Evolutionary conservation across 1,140 invertebrate species (phyloP).

Genomic region (Caenorhabditis briggsae): DNA sequence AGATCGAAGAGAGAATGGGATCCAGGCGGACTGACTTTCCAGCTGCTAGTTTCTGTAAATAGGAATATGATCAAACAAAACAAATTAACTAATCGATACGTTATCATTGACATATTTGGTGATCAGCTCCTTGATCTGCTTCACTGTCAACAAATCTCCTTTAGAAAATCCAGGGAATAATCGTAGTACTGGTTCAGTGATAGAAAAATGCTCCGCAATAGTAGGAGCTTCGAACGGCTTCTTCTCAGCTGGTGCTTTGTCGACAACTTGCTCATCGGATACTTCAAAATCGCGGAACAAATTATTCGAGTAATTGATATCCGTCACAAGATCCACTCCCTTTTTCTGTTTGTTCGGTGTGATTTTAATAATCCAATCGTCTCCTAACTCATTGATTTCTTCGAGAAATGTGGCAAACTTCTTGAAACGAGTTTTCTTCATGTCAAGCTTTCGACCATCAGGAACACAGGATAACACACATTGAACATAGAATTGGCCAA

Average conservation of each 20-base stretch:
- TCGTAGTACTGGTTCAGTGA: slow-evolving; percentile 75
- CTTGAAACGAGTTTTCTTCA: slow-evolving; percentile 91
- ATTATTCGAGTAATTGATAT: slow-evolving; percentile 26
- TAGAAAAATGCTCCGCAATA: slow-evolving; percentile 83
- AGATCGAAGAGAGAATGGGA: slow-evolving; percentile 25
- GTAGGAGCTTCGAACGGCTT: slow-evolving; percentile 32
- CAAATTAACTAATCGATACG: slow-evolving; percentile 82
- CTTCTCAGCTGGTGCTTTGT: slow-evolving; percentile 53
- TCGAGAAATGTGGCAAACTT: slow-evolving; percentile 83
- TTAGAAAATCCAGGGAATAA: slow-evolving; percentile 1
- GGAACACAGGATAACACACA: slow-evolving; percentile 63
- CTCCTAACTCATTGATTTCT: slow-evolving; percentile 54
- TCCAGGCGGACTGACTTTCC: slow-evolving; percentile 54
- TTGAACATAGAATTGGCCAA: slow-evolving; percentile 67
- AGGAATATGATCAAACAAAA: slow-evolving; percentile 64
- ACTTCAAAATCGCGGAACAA: slow-evolving; percentile 59
- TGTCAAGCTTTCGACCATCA: slow-evolving; percentile 81
- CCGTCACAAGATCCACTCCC: slow-evolving; percentile 64
- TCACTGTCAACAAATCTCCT: slow-evolving; percentile 10
- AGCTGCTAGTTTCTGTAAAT: slow-evolving; percentile 79
- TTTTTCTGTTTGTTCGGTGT: slow-evolving; percentile 57
- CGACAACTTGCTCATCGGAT: slow-evolving; percentile 64
- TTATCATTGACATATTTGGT: slow-evolving; percentile 35
- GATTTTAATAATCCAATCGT: slow-evolving; percentile 62
- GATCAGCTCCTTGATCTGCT: not conserved